These are phyloP conservation scores for Stegostoma tigrinum DNA, from an alignment of 2,113 vertebrate species.

Conservation along the genomic window DNA sequence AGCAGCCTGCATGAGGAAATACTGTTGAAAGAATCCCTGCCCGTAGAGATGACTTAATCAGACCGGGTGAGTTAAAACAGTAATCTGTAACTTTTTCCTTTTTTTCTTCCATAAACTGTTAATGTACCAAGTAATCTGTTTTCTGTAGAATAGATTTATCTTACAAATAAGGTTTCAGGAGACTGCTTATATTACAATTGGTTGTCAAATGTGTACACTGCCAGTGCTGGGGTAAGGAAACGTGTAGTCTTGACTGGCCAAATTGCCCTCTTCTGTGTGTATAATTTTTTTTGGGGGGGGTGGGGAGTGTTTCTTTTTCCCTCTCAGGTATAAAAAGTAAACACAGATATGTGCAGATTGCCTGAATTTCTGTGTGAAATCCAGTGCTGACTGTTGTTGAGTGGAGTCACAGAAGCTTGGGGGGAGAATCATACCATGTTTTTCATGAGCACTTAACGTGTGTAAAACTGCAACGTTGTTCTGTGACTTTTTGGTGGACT, in stretches of 20 bases:
- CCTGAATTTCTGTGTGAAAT: neutral
- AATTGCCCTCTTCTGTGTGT: neutral
- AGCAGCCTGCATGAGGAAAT: neutral
- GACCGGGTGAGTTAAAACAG: constrained; percentile 5
- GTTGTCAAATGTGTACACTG: neutral
- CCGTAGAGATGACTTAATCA: neutral
- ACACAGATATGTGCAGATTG: neutral
- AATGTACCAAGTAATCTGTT: neutral
- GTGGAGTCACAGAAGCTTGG: neutral
- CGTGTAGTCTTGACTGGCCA: neutral
- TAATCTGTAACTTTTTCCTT: neutral
- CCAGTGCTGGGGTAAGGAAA: neutral
- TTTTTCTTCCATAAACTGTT: neutral
- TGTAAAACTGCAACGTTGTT: neutral
- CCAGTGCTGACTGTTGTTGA: neutral
- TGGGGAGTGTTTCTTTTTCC: neutral
- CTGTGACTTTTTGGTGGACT: neutral
- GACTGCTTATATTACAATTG: neutral
- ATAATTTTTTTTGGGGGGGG: neutral
- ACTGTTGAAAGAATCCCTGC: constrained; percentile 6
- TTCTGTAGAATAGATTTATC: neutral
- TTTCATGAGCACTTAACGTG: neutral
- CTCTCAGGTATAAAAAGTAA: neutral
- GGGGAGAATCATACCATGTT: neutral
- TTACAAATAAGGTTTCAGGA: neutral